Conservation (phyloP, 64 coral and sea anemone species). For the Pocillopora damicornis region DNA sequence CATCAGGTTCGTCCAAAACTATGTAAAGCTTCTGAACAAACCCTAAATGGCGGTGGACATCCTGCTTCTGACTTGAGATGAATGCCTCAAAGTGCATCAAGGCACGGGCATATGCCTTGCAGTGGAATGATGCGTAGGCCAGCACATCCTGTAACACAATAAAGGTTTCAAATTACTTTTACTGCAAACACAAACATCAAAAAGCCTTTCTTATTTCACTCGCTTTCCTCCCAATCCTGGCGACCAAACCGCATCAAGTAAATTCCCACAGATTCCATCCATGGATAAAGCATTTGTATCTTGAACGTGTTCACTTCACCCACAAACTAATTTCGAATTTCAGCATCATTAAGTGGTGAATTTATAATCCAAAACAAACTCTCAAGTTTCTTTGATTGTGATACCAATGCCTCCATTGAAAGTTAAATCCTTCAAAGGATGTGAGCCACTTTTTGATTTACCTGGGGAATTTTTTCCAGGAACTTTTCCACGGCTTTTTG, state of each 20-base stretch:
- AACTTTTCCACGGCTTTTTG: constrained; percentile 51
- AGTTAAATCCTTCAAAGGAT: background rate
- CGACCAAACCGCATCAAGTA: too few relatives aligned
- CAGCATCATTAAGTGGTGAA: too few relatives aligned
- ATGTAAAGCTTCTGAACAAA: constrained; percentile 92
- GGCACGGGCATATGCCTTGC: constrained; percentile 93
- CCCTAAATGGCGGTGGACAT: constrained; percentile 72
- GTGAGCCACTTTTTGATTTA: background rate
- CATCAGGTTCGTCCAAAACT: constrained; percentile 89
- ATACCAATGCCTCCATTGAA: too few relatives aligned
- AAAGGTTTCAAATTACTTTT: background rate
- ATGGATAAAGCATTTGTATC: too few relatives aligned
- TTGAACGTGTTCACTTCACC: too few relatives aligned
- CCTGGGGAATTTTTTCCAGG: constrained; percentile 75
- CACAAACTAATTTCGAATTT: too few relatives aligned
- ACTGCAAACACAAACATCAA: too few relatives aligned
- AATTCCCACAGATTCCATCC: too few relatives aligned
- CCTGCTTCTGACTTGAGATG: constrained; percentile 64
- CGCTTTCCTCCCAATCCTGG: too few relatives aligned
- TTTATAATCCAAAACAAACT: too few relatives aligned
- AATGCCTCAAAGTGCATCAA: constrained; percentile 98
- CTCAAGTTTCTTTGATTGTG: too few relatives aligned
- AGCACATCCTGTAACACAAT: constrained; percentile 60
- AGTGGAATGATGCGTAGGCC: constrained; percentile 86
- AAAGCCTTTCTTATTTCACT: too few relatives aligned